Conservation (phyloP, 2,113 vertebrate genomes). For the Capreolus pygargus region DNA sequence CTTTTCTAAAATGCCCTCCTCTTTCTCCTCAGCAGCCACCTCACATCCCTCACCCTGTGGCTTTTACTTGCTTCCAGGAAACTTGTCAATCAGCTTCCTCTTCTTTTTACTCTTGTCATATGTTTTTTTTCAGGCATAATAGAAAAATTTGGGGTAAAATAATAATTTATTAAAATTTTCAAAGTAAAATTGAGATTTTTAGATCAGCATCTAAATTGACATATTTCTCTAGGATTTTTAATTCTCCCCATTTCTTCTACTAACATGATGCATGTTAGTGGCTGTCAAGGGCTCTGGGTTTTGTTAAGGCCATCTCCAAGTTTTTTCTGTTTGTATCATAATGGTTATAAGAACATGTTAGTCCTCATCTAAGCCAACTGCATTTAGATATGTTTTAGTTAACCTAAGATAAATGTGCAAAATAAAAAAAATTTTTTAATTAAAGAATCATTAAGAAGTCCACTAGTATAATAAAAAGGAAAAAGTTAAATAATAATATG, state of each 20-base stretch:
- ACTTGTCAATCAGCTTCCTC: neutral
- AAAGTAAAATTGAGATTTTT: neutral
- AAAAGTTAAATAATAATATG: neutral
- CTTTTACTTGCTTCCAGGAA: neutral
- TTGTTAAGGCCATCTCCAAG: neutral
- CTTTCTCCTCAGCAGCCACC: neutral
- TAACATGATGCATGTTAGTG: neutral
- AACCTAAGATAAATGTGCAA: neutral
- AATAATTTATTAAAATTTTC: neutral
- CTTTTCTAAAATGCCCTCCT: neutral
- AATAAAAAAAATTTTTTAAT: neutral
- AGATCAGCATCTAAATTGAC: neutral
- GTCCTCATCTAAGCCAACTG: neutral
- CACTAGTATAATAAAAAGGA: neutral
- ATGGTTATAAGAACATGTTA: neutral
- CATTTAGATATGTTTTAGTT: neutral
- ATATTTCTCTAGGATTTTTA: neutral
- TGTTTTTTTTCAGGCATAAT: neutral
- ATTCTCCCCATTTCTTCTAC: neutral
- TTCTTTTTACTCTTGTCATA: neutral
- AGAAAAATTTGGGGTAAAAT: neutral
- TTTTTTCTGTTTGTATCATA: neutral
- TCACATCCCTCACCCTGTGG: neutral
- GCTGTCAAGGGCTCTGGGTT: neutral
- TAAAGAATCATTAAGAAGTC: neutral